Evolutionary conservation across 2,113 vertebrate genomes (phyloP).

Genomic region (Xiphorhynchus elegans): DNA sequence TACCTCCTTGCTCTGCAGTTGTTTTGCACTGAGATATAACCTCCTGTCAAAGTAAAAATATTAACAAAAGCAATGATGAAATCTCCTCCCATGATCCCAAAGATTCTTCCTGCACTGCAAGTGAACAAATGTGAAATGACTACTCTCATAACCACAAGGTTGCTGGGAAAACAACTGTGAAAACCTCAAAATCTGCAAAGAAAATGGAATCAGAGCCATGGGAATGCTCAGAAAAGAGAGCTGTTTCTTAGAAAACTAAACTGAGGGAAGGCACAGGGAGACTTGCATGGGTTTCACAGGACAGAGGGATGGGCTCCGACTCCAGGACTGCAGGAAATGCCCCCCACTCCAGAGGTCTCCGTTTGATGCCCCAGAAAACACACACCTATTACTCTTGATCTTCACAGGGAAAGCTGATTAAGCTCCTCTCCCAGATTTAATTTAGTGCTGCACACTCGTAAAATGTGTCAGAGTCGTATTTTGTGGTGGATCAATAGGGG

Average conservation of each 20-base stretch:
- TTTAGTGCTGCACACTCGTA: not conserved
- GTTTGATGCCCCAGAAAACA: accelerated
- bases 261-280: not conserved
- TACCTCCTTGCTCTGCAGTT: not conserved
- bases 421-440: not conserved
- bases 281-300: not conserved
- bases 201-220: not conserved
- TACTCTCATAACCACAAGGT: not conserved
- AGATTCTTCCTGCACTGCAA: not conserved
- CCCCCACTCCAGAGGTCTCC: not conserved
- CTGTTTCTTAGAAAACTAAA: not conserved
- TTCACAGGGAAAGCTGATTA: not conserved
- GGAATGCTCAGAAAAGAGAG: not conserved
- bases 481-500: not conserved
- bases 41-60: not conserved
- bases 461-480: not conserved
- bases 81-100: not conserved
- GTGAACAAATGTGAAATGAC: not conserved
- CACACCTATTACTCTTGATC: not conserved
- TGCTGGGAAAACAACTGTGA: slow-evolving; percentile 61
- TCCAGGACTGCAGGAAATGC: not conserved
- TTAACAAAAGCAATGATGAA: not conserved
- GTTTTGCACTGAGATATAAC: not conserved
- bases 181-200: slow-evolving; percentile 63
- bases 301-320: not conserved